Base-by-base conservation (phyloP, 1,140 invertebrate genomes). In the Sarcophaga bullata region DNA sequence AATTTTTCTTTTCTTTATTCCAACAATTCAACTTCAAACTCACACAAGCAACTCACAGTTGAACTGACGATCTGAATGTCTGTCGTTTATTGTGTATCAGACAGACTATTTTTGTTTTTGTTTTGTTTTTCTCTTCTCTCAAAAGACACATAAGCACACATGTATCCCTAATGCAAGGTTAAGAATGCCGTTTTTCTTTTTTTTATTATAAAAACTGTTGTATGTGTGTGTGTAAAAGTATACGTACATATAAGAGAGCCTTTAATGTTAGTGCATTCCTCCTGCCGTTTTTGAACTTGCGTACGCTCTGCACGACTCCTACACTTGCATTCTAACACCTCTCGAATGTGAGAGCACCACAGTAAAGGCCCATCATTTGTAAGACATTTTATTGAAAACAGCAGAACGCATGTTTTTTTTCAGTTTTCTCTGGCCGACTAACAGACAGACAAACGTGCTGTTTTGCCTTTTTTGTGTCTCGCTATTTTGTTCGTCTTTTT, bases 321-420 rank as follows among this genome's bases (percentile, higher is more conserved):
- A 50, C 75, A 78, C 75, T 78, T 78, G 48, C 75, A 78, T 78
- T 78, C 15, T 78, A 78, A 78, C 75, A 78, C 75, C 75, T 78
- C 75, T 19, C 62, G 25, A 72, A 72, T 72, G 62, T n/a, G 17
- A 72, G 25, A 37, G 62, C 17, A 19, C 62, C 19, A 68, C 62
- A 68, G n/a, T 37, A 37, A 37, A 68, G 62, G 19, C 62, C 62
- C 17, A 68, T 68, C 62, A 68, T 68, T 68, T 68, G 62, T 68
- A 68, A 58, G n/a, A 17, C 62, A 68, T 68, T 68, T 68, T 68
- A 68, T 68, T 68, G 25, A 68, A 68, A 19, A 68, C 54, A 68
- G 62, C 17, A 58, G n/a, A 58, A 6, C 54, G n/a, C 6, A 13
- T 52, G 50, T 52, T 52, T 52, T 13, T 52, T 52, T 52, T 13